These are phyloP conservation scores for Pyrrhia umbra DNA, from an alignment of 2,888 invertebrate species.

Conservation along the genomic window DNA sequence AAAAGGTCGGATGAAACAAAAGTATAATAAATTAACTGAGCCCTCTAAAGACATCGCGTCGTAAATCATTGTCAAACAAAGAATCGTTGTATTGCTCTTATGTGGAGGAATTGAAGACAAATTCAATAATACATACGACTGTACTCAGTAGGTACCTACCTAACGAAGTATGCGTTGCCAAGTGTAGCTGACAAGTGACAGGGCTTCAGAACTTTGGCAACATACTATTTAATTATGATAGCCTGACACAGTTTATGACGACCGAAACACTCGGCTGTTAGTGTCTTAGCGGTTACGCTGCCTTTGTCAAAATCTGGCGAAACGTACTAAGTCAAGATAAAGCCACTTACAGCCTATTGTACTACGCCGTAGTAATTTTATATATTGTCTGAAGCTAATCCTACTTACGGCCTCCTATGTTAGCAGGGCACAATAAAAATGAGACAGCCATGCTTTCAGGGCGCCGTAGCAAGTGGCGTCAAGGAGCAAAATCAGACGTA, in stretches of 20 bases:
- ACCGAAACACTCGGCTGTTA: background rate
- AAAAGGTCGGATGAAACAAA: slow-evolving; percentile 58
- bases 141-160: too few relatives aligned
- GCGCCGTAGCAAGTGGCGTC: slow-evolving; percentile 47
- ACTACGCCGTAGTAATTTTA: slow-evolving; percentile 24
- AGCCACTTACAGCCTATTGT: slow-evolving; percentile 39
- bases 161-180: slow-evolving; percentile 26
- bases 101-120: slow-evolving; percentile 48
- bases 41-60: slow-evolving; percentile 58
- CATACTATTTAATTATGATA: slow-evolving; percentile 2
- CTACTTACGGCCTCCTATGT: slow-evolving; percentile 47
- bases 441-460: slow-evolving; percentile 43
- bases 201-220: background rate
- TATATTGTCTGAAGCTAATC: slow-evolving; percentile 41
- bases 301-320: slow-evolving; percentile 1
- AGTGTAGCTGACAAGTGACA: slow-evolving; percentile 9
- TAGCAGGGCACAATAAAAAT: slow-evolving; percentile 54
- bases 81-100: slow-evolving; percentile 45
- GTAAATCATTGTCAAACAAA: slow-evolving; percentile 60
- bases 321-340: slow-evolving; percentile 37
- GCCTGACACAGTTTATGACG: background rate
- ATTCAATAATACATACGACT: slow-evolving; percentile 42
- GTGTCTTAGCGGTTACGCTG: background rate
- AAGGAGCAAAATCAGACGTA: slow-evolving; percentile 47
- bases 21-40: slow-evolving; percentile 61